Conservation (phyloP, 2,113 vertebrate species). For the Prochilodus magdalenae region DNA sequence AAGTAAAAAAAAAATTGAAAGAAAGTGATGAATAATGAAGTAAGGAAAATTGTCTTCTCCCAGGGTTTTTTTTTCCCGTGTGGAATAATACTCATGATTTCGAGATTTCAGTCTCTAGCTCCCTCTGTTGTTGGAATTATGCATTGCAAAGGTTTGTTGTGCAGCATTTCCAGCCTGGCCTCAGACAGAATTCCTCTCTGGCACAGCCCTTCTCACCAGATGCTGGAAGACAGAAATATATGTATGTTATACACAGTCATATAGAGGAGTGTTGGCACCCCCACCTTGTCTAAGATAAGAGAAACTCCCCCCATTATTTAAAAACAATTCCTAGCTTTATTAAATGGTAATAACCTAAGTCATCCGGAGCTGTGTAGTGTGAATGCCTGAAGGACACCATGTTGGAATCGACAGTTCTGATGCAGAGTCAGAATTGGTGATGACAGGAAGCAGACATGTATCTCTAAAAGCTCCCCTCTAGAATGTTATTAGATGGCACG, state of each 20-base stretch:
- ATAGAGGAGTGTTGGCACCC: not conserved
- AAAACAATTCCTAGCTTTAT: too few relatives aligned
- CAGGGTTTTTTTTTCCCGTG: not conserved
- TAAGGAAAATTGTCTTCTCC: not conserved
- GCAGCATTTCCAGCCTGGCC: slow-evolving; percentile 70
- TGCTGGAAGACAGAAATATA: slow-evolving; percentile 43
- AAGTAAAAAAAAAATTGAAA: not conserved
- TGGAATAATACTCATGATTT: not conserved
- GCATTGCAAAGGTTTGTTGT: slow-evolving; percentile 61
- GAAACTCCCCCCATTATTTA: too few relatives aligned
- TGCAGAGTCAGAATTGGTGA: too few relatives aligned
- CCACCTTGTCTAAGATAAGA: too few relatives aligned
- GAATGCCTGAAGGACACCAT: too few relatives aligned
- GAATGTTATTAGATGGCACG: too few relatives aligned
- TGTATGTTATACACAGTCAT: not conserved
- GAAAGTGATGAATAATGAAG: not conserved
- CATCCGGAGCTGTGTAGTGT: too few relatives aligned
- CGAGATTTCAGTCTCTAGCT: not conserved
- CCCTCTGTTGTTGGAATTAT: slow-evolving; percentile 40
- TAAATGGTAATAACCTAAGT: too few relatives aligned
- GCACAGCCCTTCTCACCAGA: slow-evolving; percentile 74
- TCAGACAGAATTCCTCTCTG: slow-evolving; percentile 44
- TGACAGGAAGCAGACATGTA: too few relatives aligned
- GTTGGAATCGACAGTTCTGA: too few relatives aligned
- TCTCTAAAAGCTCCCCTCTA: too few relatives aligned